These are phyloP conservation scores for Copsychus sechellarum DNA, from an alignment of 2,113 vertebrate species.

Conservation along the genomic window DNA sequence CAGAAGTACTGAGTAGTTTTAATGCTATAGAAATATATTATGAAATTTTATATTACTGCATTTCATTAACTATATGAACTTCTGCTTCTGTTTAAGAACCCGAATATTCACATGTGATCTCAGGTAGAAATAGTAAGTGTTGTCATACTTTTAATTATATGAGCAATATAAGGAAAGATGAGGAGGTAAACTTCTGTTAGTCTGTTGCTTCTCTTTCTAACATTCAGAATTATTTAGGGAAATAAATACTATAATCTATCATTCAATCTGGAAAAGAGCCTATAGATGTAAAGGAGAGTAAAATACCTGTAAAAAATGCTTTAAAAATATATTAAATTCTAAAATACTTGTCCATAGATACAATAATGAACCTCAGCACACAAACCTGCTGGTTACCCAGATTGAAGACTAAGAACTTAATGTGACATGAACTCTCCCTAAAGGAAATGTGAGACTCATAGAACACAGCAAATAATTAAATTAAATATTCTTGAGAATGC, in stretches of 20 bases:
- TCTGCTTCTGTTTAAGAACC: not conserved
- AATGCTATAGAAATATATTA: not conserved
- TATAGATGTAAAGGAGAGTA: not conserved
- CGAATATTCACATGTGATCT: not conserved
- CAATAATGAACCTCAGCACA: not conserved
- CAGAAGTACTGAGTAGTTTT: not conserved
- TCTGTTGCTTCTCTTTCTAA: not conserved
- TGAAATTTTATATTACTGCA: not conserved
- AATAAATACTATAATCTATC: not conserved
- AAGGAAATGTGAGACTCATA: not conserved
- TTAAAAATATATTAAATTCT: not conserved
- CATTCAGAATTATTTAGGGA: not conserved
- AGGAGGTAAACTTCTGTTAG: not conserved
- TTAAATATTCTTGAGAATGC: not conserved
- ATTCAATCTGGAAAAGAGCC: not conserved
- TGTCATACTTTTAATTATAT: not conserved
- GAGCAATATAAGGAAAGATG: not conserved
- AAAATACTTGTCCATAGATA: not conserved
- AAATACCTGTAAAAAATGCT: not conserved
- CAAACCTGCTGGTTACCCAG: not conserved
- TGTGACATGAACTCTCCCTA: not conserved
- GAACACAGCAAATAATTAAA: not conserved
- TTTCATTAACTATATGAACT: not conserved
- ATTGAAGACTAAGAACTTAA: not conserved
- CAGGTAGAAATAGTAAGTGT: not conserved